Conservation (phyloP, 2,113 vertebrate species). For the Sisor rabdophorus region DNA sequence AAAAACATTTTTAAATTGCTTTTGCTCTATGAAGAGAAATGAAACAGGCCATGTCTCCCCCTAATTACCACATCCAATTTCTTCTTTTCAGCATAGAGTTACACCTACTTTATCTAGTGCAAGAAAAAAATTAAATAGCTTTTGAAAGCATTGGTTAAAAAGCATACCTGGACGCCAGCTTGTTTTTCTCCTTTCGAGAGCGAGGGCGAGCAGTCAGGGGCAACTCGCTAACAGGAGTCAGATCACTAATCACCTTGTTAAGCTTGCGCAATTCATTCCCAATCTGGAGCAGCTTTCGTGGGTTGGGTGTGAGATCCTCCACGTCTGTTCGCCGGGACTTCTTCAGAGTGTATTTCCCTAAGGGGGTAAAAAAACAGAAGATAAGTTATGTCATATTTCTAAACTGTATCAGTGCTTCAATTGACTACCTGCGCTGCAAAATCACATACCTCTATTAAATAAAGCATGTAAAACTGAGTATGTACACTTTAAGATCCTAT, state of each 20-base stretch:
- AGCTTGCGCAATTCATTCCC: slow-evolving; percentile 92
- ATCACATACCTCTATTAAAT: no score
- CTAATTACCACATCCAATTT: not conserved
- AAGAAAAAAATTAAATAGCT: not conserved
- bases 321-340: slow-evolving; percentile 96
- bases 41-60: not conserved
- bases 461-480: no score
- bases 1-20: not conserved
- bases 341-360: slow-evolving; percentile 94
- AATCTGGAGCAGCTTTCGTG: slow-evolving; percentile 92
- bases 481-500: no score
- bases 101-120: not conserved
- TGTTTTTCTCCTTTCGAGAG: slow-evolving; percentile 98
- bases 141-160: not conserved
- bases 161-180: slow-evolving; percentile 90
- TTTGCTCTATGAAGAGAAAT: not conserved
- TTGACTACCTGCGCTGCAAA: not conserved
- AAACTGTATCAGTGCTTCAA: not conserved
- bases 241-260: slow-evolving; percentile 96
- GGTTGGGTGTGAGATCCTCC: slow-evolving; percentile 96
- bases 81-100: not conserved
- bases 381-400: not conserved
- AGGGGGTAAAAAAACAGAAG: slow-evolving; percentile 27
- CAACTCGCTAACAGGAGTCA: slow-evolving; percentile 95
- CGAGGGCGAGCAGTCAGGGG: slow-evolving; percentile 90